Evolutionary conservation across 2,797 vertebrate species (phyloP).

Genomic region (Muscicapa striata): DNA sequence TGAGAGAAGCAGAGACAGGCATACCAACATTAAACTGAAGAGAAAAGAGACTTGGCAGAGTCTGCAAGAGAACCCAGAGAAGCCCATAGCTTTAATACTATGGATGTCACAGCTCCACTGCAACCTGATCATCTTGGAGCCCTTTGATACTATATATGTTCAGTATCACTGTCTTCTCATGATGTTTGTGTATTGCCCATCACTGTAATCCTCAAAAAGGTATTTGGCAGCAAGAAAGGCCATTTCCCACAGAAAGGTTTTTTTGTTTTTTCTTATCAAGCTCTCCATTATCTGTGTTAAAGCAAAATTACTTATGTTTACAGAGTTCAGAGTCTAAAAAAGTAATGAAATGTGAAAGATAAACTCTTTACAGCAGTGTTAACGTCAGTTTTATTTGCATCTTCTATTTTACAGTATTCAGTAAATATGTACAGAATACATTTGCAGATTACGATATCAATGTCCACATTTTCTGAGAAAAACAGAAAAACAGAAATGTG

Average conservation of each 20-base stretch:
- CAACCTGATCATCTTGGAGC: not conserved
- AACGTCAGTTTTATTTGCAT: not conserved
- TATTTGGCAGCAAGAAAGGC: not conserved
- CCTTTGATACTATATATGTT: not conserved
- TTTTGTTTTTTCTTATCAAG: not conserved
- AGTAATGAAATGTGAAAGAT: not conserved
- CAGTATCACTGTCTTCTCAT: not conserved
- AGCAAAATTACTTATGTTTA: slow-evolving; percentile 3
- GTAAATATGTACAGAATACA: not conserved
- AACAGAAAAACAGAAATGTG: not conserved
- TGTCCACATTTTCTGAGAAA: not conserved
- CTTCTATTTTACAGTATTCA: not conserved
- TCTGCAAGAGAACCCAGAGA: not conserved
- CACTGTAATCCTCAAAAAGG: not conserved
- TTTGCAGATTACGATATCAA: not conserved
- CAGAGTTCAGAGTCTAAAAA: slow-evolving; percentile 13
- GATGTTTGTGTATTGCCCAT: not conserved
- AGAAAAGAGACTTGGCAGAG: not conserved
- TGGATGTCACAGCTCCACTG: not conserved
- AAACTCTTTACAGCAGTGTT: not conserved
- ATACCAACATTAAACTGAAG: not conserved
- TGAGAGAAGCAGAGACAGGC: not conserved
- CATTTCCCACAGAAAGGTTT: not conserved
- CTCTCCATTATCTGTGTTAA: not conserved
- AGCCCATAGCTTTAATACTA: not conserved